Evolutionary conservation across 2,797 vertebrate species (phyloP).

Genomic region (Petrocephalus schoutedeni): DNA sequence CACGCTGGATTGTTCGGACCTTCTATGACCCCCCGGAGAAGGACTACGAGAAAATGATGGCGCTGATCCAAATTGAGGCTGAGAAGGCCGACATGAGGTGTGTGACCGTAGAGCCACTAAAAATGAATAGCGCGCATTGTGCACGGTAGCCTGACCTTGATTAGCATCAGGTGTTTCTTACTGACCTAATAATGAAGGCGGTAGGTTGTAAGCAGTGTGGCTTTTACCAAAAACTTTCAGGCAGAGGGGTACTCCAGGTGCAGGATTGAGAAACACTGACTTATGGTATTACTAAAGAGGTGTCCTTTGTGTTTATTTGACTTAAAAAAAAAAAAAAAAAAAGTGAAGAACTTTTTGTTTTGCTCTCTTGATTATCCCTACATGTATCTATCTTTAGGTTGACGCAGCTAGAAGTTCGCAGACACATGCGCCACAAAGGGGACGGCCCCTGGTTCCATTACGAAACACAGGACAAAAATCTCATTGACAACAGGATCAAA

Average conservation of each 20-base stretch:
- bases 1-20: conserved; percentile 75
- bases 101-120: background rate
- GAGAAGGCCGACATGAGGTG: conserved; percentile 80
- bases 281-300: too few relatives aligned
- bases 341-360: background rate
- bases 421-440: conserved; percentile 76
- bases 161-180: too few relatives aligned
- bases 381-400: conserved; percentile 52
- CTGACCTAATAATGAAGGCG: too few relatives aligned
- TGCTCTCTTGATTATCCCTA: background rate
- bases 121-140: background rate
- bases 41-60: conserved; percentile 84
- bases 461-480: conserved; percentile 63
- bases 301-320: background rate
- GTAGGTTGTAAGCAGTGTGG: too few relatives aligned
- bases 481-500: conserved; percentile 71
- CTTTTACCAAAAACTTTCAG: too few relatives aligned
- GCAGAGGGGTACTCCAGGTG: too few relatives aligned
- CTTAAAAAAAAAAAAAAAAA: too few relatives aligned
- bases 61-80: conserved; percentile 66
- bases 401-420: conserved; percentile 65
- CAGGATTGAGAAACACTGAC: too few relatives aligned
- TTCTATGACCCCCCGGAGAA: conserved; percentile 76
- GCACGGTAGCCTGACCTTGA: too few relatives aligned
- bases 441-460: conserved; percentile 85